Conservation (phyloP, 2,797 vertebrate species). For the Tenualosa ilisha region DNA sequence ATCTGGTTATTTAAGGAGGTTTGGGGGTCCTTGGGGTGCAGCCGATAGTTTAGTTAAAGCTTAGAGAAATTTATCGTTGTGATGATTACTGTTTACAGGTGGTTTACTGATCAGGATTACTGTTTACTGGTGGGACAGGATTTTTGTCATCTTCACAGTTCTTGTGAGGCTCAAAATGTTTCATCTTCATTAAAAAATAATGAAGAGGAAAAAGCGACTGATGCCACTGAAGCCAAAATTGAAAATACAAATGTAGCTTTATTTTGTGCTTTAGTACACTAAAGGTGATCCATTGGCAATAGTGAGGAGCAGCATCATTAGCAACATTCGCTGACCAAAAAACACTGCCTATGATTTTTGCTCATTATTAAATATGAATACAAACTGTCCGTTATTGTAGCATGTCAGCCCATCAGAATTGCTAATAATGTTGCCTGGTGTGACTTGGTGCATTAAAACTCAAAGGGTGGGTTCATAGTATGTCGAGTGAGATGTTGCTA, state of each 20-base stretch:
- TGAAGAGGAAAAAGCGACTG: neutral
- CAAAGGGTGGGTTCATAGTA: conserved; percentile 14
- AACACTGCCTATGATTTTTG: neutral
- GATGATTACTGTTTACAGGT: neutral
- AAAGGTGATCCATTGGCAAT: neutral
- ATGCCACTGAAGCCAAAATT: neutral
- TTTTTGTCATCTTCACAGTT: neutral
- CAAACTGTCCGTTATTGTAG: neutral
- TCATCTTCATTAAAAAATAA: neutral
- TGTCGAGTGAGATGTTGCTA: conserved; percentile 18
- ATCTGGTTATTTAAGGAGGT: neutral
- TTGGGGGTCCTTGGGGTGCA: neutral
- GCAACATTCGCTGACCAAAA: neutral
- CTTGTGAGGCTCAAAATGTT: neutral
- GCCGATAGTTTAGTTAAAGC: neutral
- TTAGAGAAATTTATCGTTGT: neutral
- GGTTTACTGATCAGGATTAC: neutral
- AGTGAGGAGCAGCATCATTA: neutral
- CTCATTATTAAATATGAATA: neutral
- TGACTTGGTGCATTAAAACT: neutral
- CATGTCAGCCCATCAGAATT: conserved; percentile 5
- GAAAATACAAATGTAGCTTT: neutral
- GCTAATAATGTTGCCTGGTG: neutral
- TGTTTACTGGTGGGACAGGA: neutral
- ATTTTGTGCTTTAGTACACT: neutral